Conservation (phyloP, 2,797 vertebrate species). For the Acridotheres tristis region DNA sequence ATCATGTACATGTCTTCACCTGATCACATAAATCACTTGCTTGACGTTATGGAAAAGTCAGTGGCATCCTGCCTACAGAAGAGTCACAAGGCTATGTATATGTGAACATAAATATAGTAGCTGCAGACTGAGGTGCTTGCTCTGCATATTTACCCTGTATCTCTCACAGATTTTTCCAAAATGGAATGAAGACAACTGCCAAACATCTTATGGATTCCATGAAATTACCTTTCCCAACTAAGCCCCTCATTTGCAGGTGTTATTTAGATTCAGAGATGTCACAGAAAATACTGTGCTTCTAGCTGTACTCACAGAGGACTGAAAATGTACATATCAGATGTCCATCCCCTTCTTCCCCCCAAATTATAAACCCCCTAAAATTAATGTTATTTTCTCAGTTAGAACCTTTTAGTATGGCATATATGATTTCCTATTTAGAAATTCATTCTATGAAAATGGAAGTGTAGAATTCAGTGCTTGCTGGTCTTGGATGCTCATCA, state of each 20-base stretch:
- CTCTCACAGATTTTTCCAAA: background rate
- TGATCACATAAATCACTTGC: constrained; percentile 51
- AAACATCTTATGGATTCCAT: background rate
- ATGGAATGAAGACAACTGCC: background rate
- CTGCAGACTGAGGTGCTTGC: background rate
- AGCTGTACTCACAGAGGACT: background rate
- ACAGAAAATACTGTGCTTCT: background rate
- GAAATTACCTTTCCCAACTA: background rate
- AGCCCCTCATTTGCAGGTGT: fast-evolving
- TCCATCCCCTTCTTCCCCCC: background rate
- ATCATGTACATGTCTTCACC: constrained; percentile 40
- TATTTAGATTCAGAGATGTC: background rate
- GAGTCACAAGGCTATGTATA: constrained; percentile 14
- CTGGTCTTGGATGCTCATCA: background rate
- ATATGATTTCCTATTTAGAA: background rate
- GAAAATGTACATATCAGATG: background rate
- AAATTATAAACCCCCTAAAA: background rate
- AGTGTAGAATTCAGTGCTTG: background rate
- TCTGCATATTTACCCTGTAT: background rate
- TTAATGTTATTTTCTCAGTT: background rate
- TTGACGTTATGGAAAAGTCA: constrained; percentile 17
- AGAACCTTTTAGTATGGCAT: background rate
- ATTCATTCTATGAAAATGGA: background rate
- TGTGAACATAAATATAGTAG: constrained; percentile 20
- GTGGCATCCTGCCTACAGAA: background rate